A percentile compares a stretch with the other conserved stretches of the same genome.
Evolutionary conservation across 2,113 vertebrate genomes (phyloP).

Genomic region (Erythrocercus mccallii): DNA sequence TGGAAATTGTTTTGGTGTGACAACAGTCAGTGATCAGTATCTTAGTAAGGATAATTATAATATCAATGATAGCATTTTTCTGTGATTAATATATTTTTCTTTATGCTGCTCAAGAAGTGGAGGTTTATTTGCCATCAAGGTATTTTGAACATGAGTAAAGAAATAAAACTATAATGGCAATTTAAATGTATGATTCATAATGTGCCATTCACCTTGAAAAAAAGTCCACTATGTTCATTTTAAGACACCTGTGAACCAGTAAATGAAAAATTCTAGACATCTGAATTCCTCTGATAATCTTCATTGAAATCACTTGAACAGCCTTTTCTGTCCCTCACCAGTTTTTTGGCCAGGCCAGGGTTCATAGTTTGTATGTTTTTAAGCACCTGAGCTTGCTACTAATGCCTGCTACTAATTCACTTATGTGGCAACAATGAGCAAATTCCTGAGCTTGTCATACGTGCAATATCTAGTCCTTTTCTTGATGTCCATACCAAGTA

Average conservation of each 20-base stretch:
- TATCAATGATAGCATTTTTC: neutral
- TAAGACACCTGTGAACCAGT: neutral
- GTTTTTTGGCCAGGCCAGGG: neutral
- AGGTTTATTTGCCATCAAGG: neutral
- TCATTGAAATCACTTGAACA: neutral
- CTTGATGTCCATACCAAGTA: neutral
- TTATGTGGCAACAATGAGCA: neutral
- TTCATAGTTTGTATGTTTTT: neutral
- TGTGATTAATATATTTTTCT: neutral
- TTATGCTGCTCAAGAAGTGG: neutral
- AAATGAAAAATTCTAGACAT: neutral
- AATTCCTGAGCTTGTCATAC: neutral
- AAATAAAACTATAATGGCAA: neutral
- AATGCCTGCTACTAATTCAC: neutral
- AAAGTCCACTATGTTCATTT: neutral
- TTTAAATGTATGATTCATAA: neutral
- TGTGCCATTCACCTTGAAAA: neutral
- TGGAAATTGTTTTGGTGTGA: neutral
- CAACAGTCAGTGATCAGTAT: neutral
- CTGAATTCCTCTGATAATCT: neutral
- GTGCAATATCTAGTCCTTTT: neutral
- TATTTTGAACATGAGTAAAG: neutral
- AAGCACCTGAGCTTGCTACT: neutral
- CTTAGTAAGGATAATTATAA: neutral
- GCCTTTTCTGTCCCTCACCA: neutral